Evolutionary conservation across 2,797 vertebrate genomes (phyloP).

Genomic region (Lophotriccus pileatus): DNA sequence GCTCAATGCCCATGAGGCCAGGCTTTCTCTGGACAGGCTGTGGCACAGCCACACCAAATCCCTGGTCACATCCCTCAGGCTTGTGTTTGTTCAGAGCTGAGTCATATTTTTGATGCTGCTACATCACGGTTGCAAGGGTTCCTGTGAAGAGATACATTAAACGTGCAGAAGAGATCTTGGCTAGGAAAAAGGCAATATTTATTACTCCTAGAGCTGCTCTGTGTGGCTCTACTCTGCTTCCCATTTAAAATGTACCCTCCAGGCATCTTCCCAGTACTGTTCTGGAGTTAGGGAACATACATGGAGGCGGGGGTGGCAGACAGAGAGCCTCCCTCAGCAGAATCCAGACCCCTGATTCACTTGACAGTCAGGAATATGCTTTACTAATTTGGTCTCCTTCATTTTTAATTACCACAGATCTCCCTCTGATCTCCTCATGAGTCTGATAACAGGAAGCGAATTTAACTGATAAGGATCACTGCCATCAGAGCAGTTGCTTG

Average conservation of each 20-base stretch:
- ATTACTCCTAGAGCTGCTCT: neutral
- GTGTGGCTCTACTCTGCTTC: neutral
- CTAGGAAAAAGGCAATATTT: neutral
- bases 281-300: neutral
- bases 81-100: neutral
- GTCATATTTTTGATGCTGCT: neutral
- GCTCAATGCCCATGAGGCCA: neutral
- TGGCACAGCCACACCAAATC: neutral
- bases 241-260: neutral
- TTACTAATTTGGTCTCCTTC: neutral
- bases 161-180: neutral
- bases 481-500: neutral
- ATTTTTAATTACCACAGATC: constrained; percentile 36
- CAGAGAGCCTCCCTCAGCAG: neutral
- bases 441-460: constrained; percentile 2
- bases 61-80: neutral
- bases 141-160: neutral
- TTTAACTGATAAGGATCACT: neutral
- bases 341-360: neutral
- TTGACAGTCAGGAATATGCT: neutral
- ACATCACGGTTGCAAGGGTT: neutral
- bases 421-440: neutral
- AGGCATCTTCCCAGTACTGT: neutral
- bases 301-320: neutral
- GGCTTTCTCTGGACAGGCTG: neutral